These are phyloP conservation scores for Pseudococcus jackbeardsleyi DNA, from an alignment of 2,888 invertebrate genomes.

Conservation along the genomic window DNA sequence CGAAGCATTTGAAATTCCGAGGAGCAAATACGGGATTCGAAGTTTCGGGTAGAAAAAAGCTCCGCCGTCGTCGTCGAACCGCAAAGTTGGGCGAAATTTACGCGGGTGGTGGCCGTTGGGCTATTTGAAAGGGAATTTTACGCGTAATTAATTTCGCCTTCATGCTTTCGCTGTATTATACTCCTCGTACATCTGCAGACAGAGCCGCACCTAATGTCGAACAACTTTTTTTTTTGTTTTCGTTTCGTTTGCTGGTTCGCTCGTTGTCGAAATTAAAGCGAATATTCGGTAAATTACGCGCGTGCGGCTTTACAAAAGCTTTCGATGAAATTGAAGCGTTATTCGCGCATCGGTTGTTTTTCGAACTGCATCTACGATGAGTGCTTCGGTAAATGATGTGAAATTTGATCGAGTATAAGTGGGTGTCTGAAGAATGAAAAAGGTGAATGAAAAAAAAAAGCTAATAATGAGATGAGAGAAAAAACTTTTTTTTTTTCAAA, in stretches of 20 bases:
- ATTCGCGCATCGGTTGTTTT: neutral
- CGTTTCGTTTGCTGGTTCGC: neutral
- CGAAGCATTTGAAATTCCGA: neutral
- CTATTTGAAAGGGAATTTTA: constrained; percentile 31
- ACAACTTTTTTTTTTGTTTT: constrained; percentile 7
- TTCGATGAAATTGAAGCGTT: neutral
- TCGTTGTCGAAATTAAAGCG: constrained; percentile 12
- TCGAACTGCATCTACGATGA: no score
- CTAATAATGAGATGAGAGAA: no score
- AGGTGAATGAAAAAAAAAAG: no score
- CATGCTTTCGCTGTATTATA: constrained; percentile 21
- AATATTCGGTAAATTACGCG: neutral
- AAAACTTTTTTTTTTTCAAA: no score
- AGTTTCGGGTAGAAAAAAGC: constrained; percentile 14
- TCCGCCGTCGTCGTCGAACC: neutral
- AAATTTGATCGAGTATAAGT: no score
- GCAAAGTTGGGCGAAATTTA: constrained; percentile 39
- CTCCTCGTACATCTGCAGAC: constrained; percentile 6
- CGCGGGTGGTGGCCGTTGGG: constrained; percentile 38
- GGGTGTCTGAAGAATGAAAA: no score
- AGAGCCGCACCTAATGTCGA: neutral
- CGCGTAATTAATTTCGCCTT: constrained; percentile 43
- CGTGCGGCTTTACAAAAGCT: neutral
- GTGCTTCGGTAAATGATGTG: no score
- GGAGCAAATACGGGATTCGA: neutral